Evolutionary conservation across 2,113 vertebrate species (phyloP), one percentile per base, ranked within the genome.

Genomic region (Melozone crissalis): DNA sequence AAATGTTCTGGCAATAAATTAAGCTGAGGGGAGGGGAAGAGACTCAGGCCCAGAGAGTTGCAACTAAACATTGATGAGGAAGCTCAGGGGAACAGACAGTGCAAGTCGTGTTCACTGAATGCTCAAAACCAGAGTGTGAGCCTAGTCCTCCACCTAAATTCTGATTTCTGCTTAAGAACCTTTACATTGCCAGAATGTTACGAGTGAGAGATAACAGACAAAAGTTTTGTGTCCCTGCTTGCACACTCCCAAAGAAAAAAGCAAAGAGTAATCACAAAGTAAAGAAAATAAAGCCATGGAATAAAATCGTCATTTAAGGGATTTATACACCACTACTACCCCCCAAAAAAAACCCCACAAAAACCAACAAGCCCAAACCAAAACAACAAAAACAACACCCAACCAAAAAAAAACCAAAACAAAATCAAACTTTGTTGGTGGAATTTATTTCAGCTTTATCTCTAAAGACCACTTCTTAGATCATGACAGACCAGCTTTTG

Each of bases 1-100:
- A 94, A 94, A 96, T 85, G 84, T 76, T 88, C 73, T 91, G 90
- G 90, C 91, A 92, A 75, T 76, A 93, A 79, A 94, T 86, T 76
- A 91, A 91, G 43, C 15, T 57, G 84, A 86, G 22, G 62, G 59
- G 46, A 82, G 43, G 74, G 39, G 37, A 92, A 87, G 3, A 55
- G 18, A 35, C 26, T 46, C 39, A 71, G 54, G 69, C 33, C 65
- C 46, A 82, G 62, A 63, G 47, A 47, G 46, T 75, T 69, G 65
- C 46, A 84, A 28, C n/a, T 90, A 24, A 87, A 57, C 33, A 24
- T 43, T 79, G 9, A 66, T 18, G 33, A 68, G 73, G 51, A 63
- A 72, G 49, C 46, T 67, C 37, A 69, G 17, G 26, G 33, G 95
- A 93, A 1, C 35, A 81, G 23, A 66, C 16, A 37, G 46, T 13